These are phyloP conservation scores for Prunella fulvescens DNA, from an alignment of 2,113 vertebrate genomes.

Conservation along the genomic window DNA sequence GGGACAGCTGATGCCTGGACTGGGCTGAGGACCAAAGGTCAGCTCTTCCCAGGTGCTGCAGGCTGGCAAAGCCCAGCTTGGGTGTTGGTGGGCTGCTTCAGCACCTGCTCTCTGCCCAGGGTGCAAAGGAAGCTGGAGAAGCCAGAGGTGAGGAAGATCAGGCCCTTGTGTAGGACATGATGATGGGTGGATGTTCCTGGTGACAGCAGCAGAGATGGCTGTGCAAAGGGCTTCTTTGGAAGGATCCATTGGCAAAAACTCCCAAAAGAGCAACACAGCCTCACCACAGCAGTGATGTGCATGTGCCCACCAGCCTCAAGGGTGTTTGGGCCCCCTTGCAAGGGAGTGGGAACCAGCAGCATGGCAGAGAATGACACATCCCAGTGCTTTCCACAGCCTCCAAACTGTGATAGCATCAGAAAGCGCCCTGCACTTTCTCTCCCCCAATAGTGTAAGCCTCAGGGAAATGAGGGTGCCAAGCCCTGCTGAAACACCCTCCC, in stretches of 20 bases:
- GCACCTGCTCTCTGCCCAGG: not conserved
- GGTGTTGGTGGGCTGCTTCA: not conserved
- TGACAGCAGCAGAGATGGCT: not conserved
- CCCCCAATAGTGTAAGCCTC: not conserved
- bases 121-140: not conserved
- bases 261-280: not conserved
- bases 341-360: not conserved
- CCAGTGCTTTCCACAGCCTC: not conserved
- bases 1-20: not conserved
- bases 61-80: not conserved
- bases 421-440: not conserved
- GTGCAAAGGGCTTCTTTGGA: not conserved
- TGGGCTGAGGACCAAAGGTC: fast-evolving
- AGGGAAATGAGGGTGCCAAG: not conserved
- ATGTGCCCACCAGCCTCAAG: not conserved
- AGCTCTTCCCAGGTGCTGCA: not conserved
- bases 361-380: not conserved
- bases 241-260: not conserved
- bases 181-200: not conserved
- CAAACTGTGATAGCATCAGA: not conserved
- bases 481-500: not conserved
- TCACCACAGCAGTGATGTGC: not conserved
- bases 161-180: not conserved
- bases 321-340: not conserved
- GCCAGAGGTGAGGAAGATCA: not conserved